These are phyloP conservation scores for Drosophila malerkotliana DNA, from an alignment of 1,140 invertebrate genomes.

Conservation along the genomic window DNA sequence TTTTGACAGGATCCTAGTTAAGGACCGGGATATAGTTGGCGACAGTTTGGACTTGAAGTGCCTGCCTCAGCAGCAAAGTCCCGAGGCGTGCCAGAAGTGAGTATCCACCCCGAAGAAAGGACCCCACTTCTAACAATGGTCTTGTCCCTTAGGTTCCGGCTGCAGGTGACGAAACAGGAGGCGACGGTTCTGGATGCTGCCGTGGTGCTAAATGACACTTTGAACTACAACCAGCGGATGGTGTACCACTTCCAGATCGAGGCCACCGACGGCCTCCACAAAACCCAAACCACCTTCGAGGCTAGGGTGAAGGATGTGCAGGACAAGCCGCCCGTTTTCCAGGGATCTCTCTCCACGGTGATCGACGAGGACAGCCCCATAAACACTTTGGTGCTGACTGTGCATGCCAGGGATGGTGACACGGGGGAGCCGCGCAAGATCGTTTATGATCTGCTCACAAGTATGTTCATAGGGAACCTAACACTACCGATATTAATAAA, in stretches of 20 bases:
- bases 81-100: slow-evolving; percentile 80
- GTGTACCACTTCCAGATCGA: slow-evolving; percentile 89
- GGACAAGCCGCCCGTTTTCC: slow-evolving; percentile 92
- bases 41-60: slow-evolving; percentile 92
- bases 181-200: slow-evolving; percentile 87
- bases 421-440: slow-evolving; percentile 91
- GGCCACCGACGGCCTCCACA: slow-evolving; percentile 91
- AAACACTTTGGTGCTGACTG: slow-evolving; percentile 91
- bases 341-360: slow-evolving; percentile 91
- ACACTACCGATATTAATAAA: background rate
- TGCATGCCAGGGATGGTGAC: slow-evolving; percentile 93
- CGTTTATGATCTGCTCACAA: slow-evolving; percentile 91
- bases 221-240: slow-evolving; percentile 90
- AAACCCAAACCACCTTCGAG: slow-evolving; percentile 89
- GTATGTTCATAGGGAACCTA: slow-evolving; percentile 85
- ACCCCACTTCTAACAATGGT: background rate
- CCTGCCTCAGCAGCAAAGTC: slow-evolving; percentile 71
- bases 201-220: slow-evolving; percentile 87
- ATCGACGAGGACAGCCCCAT: slow-evolving; percentile 93
- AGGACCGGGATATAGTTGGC: slow-evolving; percentile 92
- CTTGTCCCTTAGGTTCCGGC: slow-evolving; percentile 86
- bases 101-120: background rate
- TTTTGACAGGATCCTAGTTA: slow-evolving; percentile 89
- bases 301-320: slow-evolving; percentile 92
- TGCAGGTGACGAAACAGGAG: slow-evolving; percentile 87